Evolutionary conservation across 1,140 invertebrate species (phyloP), one percentile per base, ranked within the genome.

Genomic region (Dryas iulia): DNA sequence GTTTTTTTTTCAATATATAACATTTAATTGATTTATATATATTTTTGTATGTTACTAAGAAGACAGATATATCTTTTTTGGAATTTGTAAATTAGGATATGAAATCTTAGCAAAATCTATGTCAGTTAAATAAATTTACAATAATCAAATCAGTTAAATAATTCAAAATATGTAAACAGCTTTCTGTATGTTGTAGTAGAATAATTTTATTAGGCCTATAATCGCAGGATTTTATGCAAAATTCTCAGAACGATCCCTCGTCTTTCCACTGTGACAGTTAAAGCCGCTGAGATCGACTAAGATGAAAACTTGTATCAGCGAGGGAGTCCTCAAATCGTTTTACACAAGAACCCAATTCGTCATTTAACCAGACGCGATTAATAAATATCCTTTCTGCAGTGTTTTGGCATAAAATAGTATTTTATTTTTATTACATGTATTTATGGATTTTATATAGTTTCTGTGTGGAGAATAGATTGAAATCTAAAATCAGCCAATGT

Each of bases 201-300:
- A 56, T 56, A 26, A 56, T 56, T 56, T 25, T 1, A 47, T 39
- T 47, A 26, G 25, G 23, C 12, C 2, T 25, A 52, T 30, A 52
- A 62, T 52, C 59, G 39, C 2, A 4, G 11, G 24, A 66, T 59
- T 53, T 59, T 39, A 12, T 39, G 18, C 10, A 14, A 66, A 66
- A 60, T 59, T 60, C 39, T 66, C 57, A 47, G 21, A 25, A 47
- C 21, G 65, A 60, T 72, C 71, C 63, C 66, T 73, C 71, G 72
- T 77, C 65, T 68, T 70, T 23, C 47, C 21, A 56, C 33, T 71
- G 54, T 71, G 78, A 80, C 78, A 76, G 71, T 60, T 73, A 71
- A 78, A 76, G 69, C 78, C 78, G 76, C 62, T 5, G 70, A 78
- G 76, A 77, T 71, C 59, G 68, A 72, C 70, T 73, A 76, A 76